Evolutionary conservation across 2,888 invertebrate genomes (phyloP).

Genomic region (Leptopterna dolabrata): DNA sequence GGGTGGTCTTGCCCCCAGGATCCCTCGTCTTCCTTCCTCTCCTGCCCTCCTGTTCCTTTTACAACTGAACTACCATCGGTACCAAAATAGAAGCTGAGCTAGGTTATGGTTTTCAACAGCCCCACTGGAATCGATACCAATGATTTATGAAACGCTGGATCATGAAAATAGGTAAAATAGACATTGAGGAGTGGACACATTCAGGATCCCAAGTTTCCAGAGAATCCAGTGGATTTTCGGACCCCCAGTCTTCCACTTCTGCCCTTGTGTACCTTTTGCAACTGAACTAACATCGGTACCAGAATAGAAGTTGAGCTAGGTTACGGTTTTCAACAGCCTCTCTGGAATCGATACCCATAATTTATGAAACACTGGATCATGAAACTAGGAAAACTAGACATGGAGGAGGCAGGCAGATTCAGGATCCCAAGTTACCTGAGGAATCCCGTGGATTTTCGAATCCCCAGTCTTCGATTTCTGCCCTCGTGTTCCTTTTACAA

Average conservation of each 20-base stretch:
- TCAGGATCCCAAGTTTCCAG: too few relatives aligned
- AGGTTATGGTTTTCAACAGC: not conserved
- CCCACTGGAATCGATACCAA: not conserved
- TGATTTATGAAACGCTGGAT: too few relatives aligned
- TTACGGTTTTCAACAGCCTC: not conserved
- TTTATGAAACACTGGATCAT: too few relatives aligned
- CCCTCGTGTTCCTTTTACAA: not conserved
- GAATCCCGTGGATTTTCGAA: too few relatives aligned
- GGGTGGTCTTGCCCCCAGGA: conserved; percentile 14
- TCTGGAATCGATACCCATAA: too few relatives aligned
- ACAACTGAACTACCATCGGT: not conserved
- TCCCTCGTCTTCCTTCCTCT: conserved; percentile 2
- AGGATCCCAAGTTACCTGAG: too few relatives aligned
- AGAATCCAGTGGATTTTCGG: not conserved
- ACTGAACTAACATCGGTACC: not conserved
- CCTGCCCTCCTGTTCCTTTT: not conserved
- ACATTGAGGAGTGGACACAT: too few relatives aligned
- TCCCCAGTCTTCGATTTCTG: not conserved
- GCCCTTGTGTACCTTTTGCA: not conserved
- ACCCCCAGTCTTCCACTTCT: not conserved
- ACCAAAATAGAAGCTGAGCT: not conserved
- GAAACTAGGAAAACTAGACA: too few relatives aligned
- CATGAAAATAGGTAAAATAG: too few relatives aligned
- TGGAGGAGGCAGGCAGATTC: too few relatives aligned
- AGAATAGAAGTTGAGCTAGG: not conserved